phyloP scores from a whole-genome alignment of 1,140 invertebrate genomes.

The Nasonia longicornis region DNA sequence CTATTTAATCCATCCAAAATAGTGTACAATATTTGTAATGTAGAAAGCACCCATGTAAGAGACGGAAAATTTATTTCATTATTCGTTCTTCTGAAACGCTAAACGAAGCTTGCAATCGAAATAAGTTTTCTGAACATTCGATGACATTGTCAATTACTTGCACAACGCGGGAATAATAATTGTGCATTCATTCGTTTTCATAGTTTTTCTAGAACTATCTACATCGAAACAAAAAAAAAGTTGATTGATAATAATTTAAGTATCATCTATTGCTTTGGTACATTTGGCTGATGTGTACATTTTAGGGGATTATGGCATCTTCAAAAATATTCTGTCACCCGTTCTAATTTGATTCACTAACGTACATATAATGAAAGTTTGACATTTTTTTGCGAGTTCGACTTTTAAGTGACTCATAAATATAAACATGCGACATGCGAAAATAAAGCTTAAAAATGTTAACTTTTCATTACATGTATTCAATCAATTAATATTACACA shows the following conservation, averaged over 20 bases:
- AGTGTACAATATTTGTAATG: conserved; percentile 36
- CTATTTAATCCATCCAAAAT: conserved; percentile 22
- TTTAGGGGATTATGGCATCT: conserved; percentile 5
- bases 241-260: conserved; percentile 10
- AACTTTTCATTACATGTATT: not conserved
- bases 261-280: not conserved
- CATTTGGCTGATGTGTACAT: not conserved
- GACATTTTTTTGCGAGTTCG: not conserved
- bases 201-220: conserved; percentile 30
- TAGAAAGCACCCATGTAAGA: conserved; percentile 24
- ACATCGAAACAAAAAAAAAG: not conserved
- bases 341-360: not conserved
- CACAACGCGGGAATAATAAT: conserved; percentile 10
- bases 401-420: not conserved
- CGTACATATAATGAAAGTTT: not conserved
- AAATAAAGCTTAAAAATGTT: not conserved
- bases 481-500: conserved; percentile 15
- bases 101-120: conserved; percentile 4
- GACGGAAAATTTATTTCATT: conserved; percentile 41
- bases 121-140: conserved; percentile 38
- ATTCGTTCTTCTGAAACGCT: not conserved
- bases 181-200: conserved; percentile 27
- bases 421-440: not conserved
- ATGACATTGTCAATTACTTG: conserved; percentile 40
- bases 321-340: not conserved